These are phyloP conservation scores for Eupeodes luniger DNA, from an alignment of 2,888 invertebrate genomes.

Conservation along the genomic window DNA sequence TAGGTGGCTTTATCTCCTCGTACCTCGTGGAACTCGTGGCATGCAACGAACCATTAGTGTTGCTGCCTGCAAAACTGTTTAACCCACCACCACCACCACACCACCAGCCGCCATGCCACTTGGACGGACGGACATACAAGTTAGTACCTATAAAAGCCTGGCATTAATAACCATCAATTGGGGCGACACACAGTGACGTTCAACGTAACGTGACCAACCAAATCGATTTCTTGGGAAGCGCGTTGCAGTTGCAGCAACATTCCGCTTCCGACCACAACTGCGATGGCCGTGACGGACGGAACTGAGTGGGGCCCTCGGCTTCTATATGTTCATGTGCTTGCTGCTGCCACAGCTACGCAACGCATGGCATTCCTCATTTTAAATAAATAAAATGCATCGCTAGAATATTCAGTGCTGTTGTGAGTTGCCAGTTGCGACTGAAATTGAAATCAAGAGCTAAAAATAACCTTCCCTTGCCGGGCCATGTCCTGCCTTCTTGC, in stretches of 20 bases:
- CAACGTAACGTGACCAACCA: constrained; percentile 15
- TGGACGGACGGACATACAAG: not conserved
- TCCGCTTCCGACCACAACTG: constrained; percentile 24
- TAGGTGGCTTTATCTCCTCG: not conserved
- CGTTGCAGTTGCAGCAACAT: constrained; percentile 7
- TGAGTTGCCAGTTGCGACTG: no score
- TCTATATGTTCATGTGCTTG: no score
- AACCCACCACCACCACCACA: constrained; percentile 36
- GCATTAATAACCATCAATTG: constrained; percentile 59
- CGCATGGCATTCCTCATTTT: constrained; percentile 27
- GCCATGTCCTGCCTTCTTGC: constrained; percentile 36
- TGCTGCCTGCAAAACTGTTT: constrained; percentile 39
- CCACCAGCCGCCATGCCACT: no score
- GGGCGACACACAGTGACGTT: constrained; percentile 44
- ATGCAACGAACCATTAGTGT: not conserved
- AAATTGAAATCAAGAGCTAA: constrained; percentile 46
- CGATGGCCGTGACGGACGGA: not conserved
- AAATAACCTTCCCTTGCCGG: constrained; percentile 54
- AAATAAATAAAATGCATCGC: constrained; percentile 34
- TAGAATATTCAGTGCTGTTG: constrained; percentile 19
- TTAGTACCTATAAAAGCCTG: constrained; percentile 13
- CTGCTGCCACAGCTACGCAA: not conserved
- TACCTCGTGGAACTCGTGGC: not conserved
- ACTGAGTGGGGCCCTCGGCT: constrained; percentile 4
- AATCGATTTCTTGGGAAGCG: constrained; percentile 36